phyloP scores from a whole-genome alignment of 1,140 invertebrate species.

The Ladona fulva region DNA sequence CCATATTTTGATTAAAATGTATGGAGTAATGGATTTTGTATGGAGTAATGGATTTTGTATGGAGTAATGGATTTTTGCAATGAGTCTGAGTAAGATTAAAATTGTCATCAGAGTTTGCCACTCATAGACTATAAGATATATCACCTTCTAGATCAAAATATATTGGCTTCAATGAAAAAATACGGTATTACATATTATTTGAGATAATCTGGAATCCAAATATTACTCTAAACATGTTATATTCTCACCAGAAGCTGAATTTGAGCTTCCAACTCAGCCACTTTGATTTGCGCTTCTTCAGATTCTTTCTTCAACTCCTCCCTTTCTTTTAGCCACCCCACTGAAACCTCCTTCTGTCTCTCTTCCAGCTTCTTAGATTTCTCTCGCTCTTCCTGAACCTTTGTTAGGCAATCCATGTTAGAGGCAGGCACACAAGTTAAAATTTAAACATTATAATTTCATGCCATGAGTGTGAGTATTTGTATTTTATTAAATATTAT shows the following conservation, averaged over 20 bases:
- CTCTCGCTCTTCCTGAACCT: constrained; percentile 50
- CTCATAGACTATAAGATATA: too few species aligned
- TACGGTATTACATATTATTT: too few species aligned
- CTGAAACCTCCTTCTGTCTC: constrained; percentile 40
- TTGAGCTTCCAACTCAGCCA: constrained; percentile 45
- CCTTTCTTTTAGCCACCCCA: constrained; percentile 29
- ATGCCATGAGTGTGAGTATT: background rate
- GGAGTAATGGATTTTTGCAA: too few species aligned
- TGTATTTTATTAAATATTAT: too few species aligned
- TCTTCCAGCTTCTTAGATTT: constrained; percentile 45
- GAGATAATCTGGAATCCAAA: background rate
- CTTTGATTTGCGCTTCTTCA: constrained; percentile 43
- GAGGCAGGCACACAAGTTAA: background rate
- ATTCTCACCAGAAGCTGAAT: constrained; percentile 48
- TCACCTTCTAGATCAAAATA: too few species aligned
- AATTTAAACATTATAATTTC: background rate
- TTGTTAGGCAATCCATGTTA: constrained; percentile 14
- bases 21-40: too few species aligned
- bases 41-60: too few species aligned
- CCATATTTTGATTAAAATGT: too few species aligned
- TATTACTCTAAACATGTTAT: background rate
- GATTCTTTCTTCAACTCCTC: constrained; percentile 30
- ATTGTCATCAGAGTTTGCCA: too few species aligned
- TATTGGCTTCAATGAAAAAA: too few species aligned
- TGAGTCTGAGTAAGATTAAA: too few species aligned